Evolutionary conservation across 2,797 vertebrate genomes (phyloP), one percentile per base, ranked within the genome.

Genomic region (Sphaeramia orbicularis): DNA sequence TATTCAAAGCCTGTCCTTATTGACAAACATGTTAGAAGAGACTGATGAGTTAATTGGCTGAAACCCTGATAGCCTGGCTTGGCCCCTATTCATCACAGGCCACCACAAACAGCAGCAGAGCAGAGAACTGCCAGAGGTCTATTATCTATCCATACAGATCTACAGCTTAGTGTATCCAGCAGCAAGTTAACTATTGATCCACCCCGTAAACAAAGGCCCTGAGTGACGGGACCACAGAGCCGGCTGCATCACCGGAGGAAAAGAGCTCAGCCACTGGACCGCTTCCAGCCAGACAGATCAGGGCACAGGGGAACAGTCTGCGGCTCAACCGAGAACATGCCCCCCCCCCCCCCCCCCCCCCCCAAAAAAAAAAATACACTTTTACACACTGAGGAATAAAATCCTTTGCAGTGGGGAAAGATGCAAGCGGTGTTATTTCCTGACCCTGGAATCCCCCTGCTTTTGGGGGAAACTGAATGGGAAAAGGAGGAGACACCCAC

Each of bases 251-350:
- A 62, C 73, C 42, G 70, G 74, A 87, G 80, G 71, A 75, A 85
- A 63, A 81, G 58, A 75, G 83, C 78, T 77, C 70, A 75, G 64
- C 62, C 59, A 63, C 78, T 89, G 89, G 87, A 82, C 71, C 47
- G 65, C 64, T 82, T 90, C 90, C 89, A 92, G 87, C 69, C 86
- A 92, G 90, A 89, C 86, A 67, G 76, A 87, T 86, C 75, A 65
- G 75, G 80, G 64, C 76, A 76, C 42, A 50, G 65, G 81, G 84
- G 76, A 89, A 68, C 68, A 75, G 82, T 81, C 74, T 77, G 78
- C 2, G 27, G 71, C 85, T 76, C 76, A 52, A 61, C 79, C 79
- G 55, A 81, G 37, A 74, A 74, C 71, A 53, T 41, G 16, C 47
- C 45, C 51, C 64, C 50, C 63, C n/a, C n/a, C n/a, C n/a, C 19